These are phyloP conservation scores for Aegypius monachus DNA, from an alignment of 2,113 vertebrate species.

Conservation along the genomic window DNA sequence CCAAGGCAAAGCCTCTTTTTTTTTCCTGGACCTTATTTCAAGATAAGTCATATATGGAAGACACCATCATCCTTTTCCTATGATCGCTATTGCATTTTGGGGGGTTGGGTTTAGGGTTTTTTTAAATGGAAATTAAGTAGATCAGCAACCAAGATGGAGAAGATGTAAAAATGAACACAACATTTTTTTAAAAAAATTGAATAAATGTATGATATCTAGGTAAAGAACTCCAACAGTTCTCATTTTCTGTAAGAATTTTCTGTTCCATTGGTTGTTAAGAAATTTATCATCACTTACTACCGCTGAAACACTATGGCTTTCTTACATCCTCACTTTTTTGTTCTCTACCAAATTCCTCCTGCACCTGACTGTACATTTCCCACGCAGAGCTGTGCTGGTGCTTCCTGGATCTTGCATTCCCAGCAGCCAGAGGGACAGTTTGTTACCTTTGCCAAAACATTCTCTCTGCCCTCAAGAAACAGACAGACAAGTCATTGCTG, in stretches of 20 bases:
- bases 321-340: background rate
- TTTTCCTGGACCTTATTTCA: background rate
- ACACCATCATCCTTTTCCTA: background rate
- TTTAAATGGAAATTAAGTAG: background rate
- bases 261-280: background rate
- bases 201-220: background rate
- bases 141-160: background rate
- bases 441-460: background rate
- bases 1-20: background rate
- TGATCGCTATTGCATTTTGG: background rate
- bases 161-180: background rate
- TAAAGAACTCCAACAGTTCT: background rate
- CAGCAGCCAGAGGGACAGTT: background rate
- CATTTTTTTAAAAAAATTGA: background rate
- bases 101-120: fast-evolving
- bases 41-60: background rate
- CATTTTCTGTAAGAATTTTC: background rate
- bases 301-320: background rate
- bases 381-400: background rate
- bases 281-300: background rate
- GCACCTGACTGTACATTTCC: background rate
- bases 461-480: background rate
- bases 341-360: background rate
- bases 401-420: background rate
- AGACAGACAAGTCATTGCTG: background rate